Percentiles rank a stretch among this genome's conserved stretches.
Conservation (phyloP, 2,113 vertebrate genomes). For the Percopsis transmontana region DNA sequence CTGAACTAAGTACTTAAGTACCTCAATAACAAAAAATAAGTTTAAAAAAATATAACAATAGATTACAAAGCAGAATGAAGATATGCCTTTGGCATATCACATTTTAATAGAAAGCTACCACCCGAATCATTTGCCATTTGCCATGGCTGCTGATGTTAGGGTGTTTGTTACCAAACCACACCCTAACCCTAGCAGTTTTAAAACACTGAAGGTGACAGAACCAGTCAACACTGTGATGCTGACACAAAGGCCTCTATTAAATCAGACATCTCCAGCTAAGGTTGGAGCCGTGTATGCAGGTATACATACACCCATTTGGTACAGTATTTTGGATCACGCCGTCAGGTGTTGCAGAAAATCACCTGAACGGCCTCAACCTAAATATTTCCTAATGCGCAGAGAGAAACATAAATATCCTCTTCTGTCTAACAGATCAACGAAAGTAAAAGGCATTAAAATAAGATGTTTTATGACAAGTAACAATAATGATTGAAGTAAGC, state of each 20-base stretch:
- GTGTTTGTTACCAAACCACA: not conserved
- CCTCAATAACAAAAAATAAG: constrained; percentile 6
- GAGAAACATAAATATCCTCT: not conserved
- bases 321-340: not conserved
- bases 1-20: constrained; percentile 24
- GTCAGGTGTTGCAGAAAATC: not conserved
- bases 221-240: no score
- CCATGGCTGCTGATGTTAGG: no score
- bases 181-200: no score
- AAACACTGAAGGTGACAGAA: no score
- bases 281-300: constrained; percentile 78
- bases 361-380: not conserved
- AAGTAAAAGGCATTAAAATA: not conserved
- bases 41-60: not conserved
- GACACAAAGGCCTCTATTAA: constrained; percentile 74
- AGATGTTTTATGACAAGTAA: constrained; percentile 26
- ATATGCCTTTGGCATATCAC: constrained; percentile 38
- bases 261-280: constrained; percentile 43
- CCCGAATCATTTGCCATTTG: not conserved
- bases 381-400: not conserved
- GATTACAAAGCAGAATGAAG: constrained; percentile 1
- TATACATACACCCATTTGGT: not conserved
- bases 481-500: no score
- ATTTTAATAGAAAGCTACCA: constrained; percentile 2
- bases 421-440: not conserved